Evolutionary conservation across 2,797 vertebrate species (phyloP).

Genomic region (Mormyrus hasselquistii): DNA sequence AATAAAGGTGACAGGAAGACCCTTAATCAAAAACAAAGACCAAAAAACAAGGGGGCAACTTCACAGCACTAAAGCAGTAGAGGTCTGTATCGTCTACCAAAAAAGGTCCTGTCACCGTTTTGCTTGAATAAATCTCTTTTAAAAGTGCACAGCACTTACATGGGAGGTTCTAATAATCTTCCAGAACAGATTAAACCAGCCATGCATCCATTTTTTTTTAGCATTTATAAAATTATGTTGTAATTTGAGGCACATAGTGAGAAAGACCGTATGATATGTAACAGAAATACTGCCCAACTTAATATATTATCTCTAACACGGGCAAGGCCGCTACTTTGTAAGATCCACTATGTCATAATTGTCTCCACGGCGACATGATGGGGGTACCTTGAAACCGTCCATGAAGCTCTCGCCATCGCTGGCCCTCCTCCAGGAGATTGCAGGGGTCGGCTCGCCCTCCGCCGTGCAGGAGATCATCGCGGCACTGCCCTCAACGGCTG

Average conservation of each 20-base stretch:
- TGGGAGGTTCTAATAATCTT: background rate
- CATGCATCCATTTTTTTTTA: background rate
- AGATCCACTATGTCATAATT: background rate
- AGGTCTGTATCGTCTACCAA: background rate
- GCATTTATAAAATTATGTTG: background rate
- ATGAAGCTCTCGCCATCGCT: slow-evolving; percentile 76
- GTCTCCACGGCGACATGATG: background rate
- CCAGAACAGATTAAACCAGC: background rate
- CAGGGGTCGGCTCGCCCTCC: slow-evolving; percentile 87
- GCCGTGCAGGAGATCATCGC: slow-evolving; percentile 86
- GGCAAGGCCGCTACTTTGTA: background rate
- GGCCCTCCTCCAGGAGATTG: slow-evolving; percentile 91
- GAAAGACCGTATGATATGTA: background rate
- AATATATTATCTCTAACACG: background rate
- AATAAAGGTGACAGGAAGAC: background rate
- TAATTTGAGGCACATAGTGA: background rate
- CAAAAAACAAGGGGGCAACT: background rate
- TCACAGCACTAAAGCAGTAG: background rate
- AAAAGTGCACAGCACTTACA: background rate
- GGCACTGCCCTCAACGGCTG: slow-evolving; percentile 82
- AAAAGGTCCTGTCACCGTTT: background rate
- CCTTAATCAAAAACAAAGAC: background rate
- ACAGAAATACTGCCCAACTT: background rate
- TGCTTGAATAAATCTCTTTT: background rate
- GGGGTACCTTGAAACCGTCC: slow-evolving; percentile 84